Conservation (phyloP, 2,797 vertebrate genomes). For the Paguma larvata region DNA sequence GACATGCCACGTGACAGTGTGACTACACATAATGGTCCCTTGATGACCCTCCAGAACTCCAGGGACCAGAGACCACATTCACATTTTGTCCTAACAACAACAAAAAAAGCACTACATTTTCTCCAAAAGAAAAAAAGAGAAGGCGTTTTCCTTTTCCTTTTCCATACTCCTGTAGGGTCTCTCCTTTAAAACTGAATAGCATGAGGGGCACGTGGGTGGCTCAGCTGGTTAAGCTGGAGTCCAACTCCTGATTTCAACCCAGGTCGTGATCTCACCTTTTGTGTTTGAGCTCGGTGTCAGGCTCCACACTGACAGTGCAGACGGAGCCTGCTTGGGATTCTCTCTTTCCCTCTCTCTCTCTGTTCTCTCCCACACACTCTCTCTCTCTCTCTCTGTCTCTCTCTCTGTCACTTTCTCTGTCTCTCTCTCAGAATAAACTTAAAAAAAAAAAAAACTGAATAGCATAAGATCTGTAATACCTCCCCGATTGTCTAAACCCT, state of each 20-base stretch:
- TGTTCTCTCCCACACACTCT: no score
- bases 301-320: no score
- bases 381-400: no score
- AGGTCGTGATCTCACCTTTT: no score
- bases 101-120: neutral
- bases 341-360: no score
- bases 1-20: neutral
- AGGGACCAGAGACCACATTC: neutral
- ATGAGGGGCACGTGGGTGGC: no score
- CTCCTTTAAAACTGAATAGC: conserved; percentile 10
- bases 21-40: neutral
- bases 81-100: neutral
- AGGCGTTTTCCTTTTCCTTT: neutral
- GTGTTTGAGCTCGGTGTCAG: no score
- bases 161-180: neutral
- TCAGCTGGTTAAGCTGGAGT: no score
- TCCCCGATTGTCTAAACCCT: neutral
- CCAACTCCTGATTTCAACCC: no score
- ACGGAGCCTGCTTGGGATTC: no score
- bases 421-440: no score
- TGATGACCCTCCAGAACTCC: neutral
- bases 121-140: neutral
- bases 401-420: no score
- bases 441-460: neutral
- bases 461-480: neutral